Evolutionary conservation across 2,888 invertebrate species (phyloP).

Genomic region (Brachylomia viminalis): DNA sequence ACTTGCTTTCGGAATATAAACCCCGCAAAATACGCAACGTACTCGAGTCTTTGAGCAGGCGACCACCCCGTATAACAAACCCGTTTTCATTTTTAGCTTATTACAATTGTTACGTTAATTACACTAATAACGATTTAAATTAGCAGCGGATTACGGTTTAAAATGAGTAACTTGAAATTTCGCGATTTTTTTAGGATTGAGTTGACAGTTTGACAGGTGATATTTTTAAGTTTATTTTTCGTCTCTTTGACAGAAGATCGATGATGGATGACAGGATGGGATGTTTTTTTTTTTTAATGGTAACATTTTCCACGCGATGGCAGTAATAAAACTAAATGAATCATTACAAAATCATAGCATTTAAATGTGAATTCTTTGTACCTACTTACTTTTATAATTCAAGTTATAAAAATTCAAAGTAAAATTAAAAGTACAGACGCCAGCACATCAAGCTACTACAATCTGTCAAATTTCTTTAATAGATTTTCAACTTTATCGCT

Average conservation of each 20-base stretch:
- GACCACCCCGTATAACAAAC: conserved; percentile 77
- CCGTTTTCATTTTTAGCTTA: conserved; percentile 79
- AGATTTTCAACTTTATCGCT: too few relatives aligned
- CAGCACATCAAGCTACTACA: too few relatives aligned
- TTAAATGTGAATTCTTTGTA: background rate
- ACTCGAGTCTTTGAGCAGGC: conserved; percentile 80
- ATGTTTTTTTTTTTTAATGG: conserved; percentile 12
- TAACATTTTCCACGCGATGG: conserved; percentile 10
- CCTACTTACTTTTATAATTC: too few relatives aligned
- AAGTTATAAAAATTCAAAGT: background rate
- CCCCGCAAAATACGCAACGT: conserved; percentile 82
- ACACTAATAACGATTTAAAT: conserved; percentile 50
- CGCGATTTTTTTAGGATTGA: conserved; percentile 65
- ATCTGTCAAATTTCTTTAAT: too few relatives aligned
- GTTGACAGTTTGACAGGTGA: conserved; percentile 59
- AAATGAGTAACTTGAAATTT: conserved; percentile 68
- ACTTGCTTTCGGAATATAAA: conserved; percentile 80
- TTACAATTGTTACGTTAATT: conserved; percentile 46
- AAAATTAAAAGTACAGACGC: too few relatives aligned
- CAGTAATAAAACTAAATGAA: background rate
- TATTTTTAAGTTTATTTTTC: conserved; percentile 28
- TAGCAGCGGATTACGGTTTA: conserved; percentile 43
- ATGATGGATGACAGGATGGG: conserved; percentile 10
- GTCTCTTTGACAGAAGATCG: conserved; percentile 23
- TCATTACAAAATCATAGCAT: too few relatives aligned